A percentile compares a stretch with the other conserved stretches of the same genome.
Conservation (phyloP, 2,797 vertebrate species). For the Scolopax rusticola region DNA sequence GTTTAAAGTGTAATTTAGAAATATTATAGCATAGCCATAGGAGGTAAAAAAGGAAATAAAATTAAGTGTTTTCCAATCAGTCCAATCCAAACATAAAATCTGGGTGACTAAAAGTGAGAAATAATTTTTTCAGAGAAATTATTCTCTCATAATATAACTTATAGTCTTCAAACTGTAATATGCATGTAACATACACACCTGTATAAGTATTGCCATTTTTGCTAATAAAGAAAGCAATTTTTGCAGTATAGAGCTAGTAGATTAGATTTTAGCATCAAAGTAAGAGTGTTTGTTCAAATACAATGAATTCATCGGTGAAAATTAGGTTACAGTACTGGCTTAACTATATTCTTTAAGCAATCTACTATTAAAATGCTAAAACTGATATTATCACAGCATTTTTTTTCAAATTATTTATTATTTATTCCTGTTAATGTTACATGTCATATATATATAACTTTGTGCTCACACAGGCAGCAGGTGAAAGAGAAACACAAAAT, state of each 20-base stretch:
- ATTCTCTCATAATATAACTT: not conserved
- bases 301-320: not conserved
- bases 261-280: not conserved
- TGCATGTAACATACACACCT: not conserved
- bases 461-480: not conserved
- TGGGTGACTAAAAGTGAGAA: not conserved
- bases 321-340: not conserved
- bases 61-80: not conserved
- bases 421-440: not conserved
- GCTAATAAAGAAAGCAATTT: rapidly evolving
- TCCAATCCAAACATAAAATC: not conserved
- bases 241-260: not conserved
- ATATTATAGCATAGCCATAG: rapidly evolving
- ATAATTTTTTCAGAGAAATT: not conserved
- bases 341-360: not conserved
- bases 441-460: not conserved
- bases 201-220: not conserved
- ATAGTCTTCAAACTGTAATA: not conserved
- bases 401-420: not conserved
- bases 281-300: not conserved
- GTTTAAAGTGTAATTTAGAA: not conserved
- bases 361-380: not conserved
- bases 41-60: not conserved
- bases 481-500: not conserved
- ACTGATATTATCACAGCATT: not conserved